These are phyloP conservation scores for Microcebus lehilahytsara DNA, from an alignment of 2,113 vertebrate genomes.

Conservation along the genomic window DNA sequence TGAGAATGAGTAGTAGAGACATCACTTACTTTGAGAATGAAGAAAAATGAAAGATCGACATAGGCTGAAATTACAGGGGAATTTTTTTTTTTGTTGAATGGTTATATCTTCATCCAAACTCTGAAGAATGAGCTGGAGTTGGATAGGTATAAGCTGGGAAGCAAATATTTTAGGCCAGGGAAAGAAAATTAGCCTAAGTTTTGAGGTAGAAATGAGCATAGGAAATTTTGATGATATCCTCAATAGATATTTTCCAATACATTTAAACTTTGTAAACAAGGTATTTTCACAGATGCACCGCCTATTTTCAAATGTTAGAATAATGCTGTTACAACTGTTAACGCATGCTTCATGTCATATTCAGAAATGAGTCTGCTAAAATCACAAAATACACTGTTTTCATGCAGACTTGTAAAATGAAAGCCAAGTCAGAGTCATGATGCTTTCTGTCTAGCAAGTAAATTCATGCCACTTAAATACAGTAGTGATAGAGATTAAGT, in stretches of 20 bases:
- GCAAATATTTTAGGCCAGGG: not conserved
- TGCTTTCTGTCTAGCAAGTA: not conserved
- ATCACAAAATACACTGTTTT: not conserved
- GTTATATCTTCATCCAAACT: not conserved
- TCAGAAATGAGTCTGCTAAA: not conserved
- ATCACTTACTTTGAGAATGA: not conserved
- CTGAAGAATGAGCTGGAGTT: not conserved
- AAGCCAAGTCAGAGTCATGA: not conserved
- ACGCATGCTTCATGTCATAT: not conserved
- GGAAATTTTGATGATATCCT: not conserved
- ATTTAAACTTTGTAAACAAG: conserved; percentile 4
- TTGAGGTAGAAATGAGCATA: not conserved
- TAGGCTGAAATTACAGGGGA: not conserved
- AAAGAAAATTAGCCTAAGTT: not conserved
- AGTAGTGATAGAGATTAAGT: not conserved
- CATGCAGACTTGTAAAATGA: not conserved
- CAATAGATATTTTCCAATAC: not conserved
- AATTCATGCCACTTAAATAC: not conserved
- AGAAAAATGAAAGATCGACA: not conserved
- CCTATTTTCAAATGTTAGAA: not conserved
- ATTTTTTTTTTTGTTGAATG: not conserved
- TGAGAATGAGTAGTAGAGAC: not conserved
- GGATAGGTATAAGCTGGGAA: not conserved
- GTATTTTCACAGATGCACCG: not conserved
- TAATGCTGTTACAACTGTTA: not conserved